phyloP scores from a whole-genome alignment of 2,888 invertebrate genomes.

The Drosophila setosimentum region DNA sequence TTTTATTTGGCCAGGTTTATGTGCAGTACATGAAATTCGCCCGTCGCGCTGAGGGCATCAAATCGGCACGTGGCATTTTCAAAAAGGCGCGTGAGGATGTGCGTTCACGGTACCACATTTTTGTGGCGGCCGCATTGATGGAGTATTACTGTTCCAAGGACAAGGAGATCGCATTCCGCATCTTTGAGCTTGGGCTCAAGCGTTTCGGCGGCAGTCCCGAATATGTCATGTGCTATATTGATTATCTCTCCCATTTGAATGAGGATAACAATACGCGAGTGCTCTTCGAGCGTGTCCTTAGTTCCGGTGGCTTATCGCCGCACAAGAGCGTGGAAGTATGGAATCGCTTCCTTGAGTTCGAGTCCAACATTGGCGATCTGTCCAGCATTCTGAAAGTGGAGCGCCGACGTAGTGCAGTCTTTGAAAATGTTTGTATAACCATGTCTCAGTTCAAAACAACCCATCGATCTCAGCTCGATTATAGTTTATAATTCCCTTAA shows the following conservation, averaged over 20 bases:
- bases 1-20: conserved; percentile 88
- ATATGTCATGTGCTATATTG: conserved; percentile 97
- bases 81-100: conserved; percentile 97
- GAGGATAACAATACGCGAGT: conserved; percentile 99
- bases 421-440: conserved; percentile 90
- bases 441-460: neutral
- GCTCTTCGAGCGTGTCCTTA: conserved; percentile 98
- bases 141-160: conserved; percentile 99
- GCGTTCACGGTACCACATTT: conserved; percentile 95
- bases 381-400: conserved; percentile 99
- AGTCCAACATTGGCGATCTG: conserved; percentile 98
- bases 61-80: conserved; percentile 97
- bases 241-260: conserved; percentile 98
- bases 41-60: conserved; percentile 98
- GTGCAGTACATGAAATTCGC: conserved; percentile 99
- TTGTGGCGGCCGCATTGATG: conserved; percentile 98
- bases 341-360: conserved; percentile 99
- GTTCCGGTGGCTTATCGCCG: conserved; percentile 95
- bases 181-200: conserved; percentile 98
- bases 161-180: conserved; percentile 97
- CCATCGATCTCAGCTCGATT: neutral
- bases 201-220: conserved; percentile 98
- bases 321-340: conserved; percentile 99
- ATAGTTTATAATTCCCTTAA: neutral
- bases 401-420: conserved; percentile 94